phyloP scores from a whole-genome alignment of 2,888 invertebrate species.

The Deroplatys truncata region DNA sequence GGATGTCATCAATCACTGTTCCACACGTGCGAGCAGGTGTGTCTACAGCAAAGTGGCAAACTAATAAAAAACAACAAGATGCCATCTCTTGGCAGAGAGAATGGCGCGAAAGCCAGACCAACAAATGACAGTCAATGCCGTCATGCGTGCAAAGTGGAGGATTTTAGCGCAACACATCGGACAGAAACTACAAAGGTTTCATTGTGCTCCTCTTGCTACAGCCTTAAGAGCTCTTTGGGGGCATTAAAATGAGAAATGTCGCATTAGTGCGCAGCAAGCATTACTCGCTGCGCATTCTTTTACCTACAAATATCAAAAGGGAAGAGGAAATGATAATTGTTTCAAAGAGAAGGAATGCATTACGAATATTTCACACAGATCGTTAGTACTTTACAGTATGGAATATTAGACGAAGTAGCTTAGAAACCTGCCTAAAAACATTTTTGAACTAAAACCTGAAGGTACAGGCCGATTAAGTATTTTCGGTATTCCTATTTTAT shows the following conservation, averaged over 20 bases:
- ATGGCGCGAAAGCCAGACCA: background rate
- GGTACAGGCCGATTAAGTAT: too few species aligned
- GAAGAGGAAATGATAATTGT: too few species aligned
- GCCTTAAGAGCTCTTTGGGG: background rate
- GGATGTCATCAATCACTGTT: background rate
- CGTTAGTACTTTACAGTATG: too few species aligned
- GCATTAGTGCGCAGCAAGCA: background rate
- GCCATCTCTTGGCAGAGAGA: background rate
- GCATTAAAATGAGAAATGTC: background rate
- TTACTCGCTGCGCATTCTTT: too few species aligned
- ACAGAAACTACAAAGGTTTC: background rate
- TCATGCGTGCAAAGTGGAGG: background rate
- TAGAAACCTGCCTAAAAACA: too few species aligned
- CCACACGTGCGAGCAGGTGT: background rate
- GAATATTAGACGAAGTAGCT: too few species aligned
- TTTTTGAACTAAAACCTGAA: too few species aligned
- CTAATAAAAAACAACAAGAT: background rate
- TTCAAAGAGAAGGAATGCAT: too few species aligned
- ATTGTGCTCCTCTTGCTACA: background rate
- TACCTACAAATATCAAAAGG: too few species aligned
- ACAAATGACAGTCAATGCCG: background rate
- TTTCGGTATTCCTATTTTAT: too few species aligned
- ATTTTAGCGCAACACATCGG: background rate
- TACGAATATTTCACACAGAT: too few species aligned
- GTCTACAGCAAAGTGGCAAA: background rate